These are phyloP conservation scores for Empis stercorea DNA, from an alignment of 2,888 invertebrate genomes.

Conservation along the genomic window DNA sequence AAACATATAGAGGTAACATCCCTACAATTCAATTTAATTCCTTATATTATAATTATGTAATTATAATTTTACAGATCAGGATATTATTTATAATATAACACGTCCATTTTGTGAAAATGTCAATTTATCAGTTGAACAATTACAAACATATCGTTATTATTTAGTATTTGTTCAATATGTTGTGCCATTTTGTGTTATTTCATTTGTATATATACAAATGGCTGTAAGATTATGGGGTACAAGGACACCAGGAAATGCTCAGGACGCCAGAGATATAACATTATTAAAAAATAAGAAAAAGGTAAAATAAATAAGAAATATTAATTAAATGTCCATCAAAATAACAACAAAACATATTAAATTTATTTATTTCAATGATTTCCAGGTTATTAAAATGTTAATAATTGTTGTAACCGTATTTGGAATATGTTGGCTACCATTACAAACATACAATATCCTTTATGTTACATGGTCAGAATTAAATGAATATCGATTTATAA, in stretches of 20 bases:
- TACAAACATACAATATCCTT: conserved; percentile 60
- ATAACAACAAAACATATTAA: neutral
- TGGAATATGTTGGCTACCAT: conserved; percentile 71
- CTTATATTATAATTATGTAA: too few species aligned
- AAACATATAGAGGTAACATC: conserved; percentile 28
- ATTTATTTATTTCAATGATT: conserved; percentile 4
- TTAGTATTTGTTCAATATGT: conserved; percentile 53
- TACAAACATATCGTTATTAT: conserved; percentile 40
- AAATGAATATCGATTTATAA: conserved; percentile 66
- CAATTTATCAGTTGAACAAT: conserved; percentile 36
- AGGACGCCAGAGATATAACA: conserved; percentile 64
- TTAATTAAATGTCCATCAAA: neutral
- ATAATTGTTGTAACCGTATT: conserved; percentile 71
- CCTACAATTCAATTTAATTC: too few species aligned
- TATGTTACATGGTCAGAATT: conserved; percentile 56
- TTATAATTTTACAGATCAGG: conserved; percentile 27
- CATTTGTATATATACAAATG: conserved; percentile 69
- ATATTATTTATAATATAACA: conserved; percentile 27
- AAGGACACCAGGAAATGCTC: conserved; percentile 64
- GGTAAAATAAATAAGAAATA: conserved; percentile 39
- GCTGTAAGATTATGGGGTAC: conserved; percentile 69
- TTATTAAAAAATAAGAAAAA: conserved; percentile 71
- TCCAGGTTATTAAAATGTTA: conserved; percentile 79
- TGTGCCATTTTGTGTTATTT: conserved; percentile 67
- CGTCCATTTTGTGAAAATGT: conserved; percentile 41